Percentiles rank a stretch among this genome's conserved stretches.
Conservation (phyloP, 2,113 vertebrate species). For the Mesembrinibis cayennensis region DNA sequence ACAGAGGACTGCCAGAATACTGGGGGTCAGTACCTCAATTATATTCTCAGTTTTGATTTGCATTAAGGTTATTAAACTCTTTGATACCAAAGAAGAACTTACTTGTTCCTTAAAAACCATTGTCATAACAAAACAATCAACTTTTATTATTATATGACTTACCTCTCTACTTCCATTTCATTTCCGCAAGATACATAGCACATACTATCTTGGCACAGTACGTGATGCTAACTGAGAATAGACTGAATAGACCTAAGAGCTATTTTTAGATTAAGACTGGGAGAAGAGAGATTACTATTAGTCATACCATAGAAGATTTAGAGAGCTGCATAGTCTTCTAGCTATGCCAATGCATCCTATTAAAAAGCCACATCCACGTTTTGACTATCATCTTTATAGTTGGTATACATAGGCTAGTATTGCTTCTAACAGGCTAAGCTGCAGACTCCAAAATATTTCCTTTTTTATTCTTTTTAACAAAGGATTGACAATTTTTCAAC, state of each 20-base stretch:
- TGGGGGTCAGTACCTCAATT: not conserved
- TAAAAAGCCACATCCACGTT: not conserved
- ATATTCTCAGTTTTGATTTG: not conserved
- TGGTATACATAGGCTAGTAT: not conserved
- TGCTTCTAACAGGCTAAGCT: not conserved
- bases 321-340: not conserved
- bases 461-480: not conserved
- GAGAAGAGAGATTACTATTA: not conserved
- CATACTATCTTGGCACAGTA: not conserved
- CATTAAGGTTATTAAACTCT: not conserved
- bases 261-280: not conserved
- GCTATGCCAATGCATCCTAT: not conserved
- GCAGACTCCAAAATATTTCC: not conserved
- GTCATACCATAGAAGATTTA: not conserved
- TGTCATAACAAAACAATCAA: not conserved
- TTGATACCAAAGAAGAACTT: not conserved
- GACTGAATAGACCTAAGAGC: not conserved
- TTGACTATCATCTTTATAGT: not conserved
- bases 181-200: not conserved
- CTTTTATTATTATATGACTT: not conserved
- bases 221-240: not conserved
- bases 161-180: not conserved
- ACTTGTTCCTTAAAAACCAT: not conserved
- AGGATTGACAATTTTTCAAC: not conserved
- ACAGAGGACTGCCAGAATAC: fast-evolving